Conservation (phyloP, 2,888 invertebrate species). For the Aphodius sticticus region DNA sequence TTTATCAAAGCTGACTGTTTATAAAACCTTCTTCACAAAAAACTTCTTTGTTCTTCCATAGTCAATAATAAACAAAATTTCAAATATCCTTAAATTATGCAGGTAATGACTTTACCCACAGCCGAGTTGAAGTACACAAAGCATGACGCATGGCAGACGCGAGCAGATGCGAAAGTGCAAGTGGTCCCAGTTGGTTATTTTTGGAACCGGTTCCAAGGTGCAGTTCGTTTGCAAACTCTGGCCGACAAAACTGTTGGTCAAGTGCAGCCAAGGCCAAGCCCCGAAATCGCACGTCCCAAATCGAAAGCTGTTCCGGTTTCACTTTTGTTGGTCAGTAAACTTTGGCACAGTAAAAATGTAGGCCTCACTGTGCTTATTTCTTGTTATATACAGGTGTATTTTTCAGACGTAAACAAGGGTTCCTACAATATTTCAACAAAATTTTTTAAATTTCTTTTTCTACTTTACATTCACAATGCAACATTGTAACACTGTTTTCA, state of each 20-base stretch:
- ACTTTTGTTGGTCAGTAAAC: constrained; percentile 7
- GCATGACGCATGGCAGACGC: neutral
- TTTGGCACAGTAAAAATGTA: neutral
- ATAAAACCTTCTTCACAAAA: no score
- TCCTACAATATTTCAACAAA: no score
- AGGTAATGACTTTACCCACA: neutral
- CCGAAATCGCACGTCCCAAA: constrained; percentile 21
- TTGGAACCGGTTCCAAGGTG: constrained; percentile 26
- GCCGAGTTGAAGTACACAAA: neutral
- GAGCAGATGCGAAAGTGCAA: constrained; percentile 22
- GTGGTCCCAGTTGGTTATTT: constrained; percentile 20
- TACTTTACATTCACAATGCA: no score
- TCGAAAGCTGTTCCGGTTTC: constrained; percentile 18
- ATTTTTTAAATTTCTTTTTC: no score
- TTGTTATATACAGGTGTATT: no score
- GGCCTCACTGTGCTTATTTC: no score
- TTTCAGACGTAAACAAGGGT: no score
- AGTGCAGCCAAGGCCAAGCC: constrained; percentile 8
- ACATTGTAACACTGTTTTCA: no score
- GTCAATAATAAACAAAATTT: neutral
- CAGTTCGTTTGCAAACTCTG: neutral
- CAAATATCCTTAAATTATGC: neutral
- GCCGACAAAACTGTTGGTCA: neutral
- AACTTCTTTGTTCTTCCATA: neutral
- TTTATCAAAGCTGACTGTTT: no score